Evolutionary conservation across 2,113 vertebrate species (phyloP), one percentile per base, ranked within the genome.

Genomic region (Mohoua ochrocephala): DNA sequence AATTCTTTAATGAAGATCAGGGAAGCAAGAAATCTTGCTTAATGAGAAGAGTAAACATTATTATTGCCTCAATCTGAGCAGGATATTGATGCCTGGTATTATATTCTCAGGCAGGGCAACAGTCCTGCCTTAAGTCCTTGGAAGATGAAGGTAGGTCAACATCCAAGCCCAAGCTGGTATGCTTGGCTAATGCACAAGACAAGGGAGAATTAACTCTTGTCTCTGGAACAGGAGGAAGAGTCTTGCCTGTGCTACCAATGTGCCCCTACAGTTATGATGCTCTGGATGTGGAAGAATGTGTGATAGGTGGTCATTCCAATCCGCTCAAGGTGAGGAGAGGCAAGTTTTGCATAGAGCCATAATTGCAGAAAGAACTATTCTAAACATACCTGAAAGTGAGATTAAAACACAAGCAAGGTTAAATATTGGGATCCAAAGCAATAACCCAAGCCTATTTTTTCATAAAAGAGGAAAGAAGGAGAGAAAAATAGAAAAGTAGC

Each of bases 331-430:
- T 41, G 15, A 49, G 15, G 70, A 75, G 50, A 41, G 19, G 42
- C 10, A 41, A 6, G 12, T 49, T 65, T 12, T 74, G 19, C 19
- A n/a, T 47, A 1, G 2, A 39, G 22, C 49, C 41, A 15, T 4
- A 9, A 10, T 3, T 39, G n/a, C 0, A 18, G 23, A 41, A 56
- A 10, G 15, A n/a, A 10, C n/a, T 15, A n/a, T 19, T n/a, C n/a
- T 41, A 47, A 47, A 64, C 14, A 5, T 39, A 19, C 19, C 23
- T 22, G 12, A 15, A 56, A 74, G 20, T n/a, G n/a, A 65, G 50
- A 41, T 39, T 65, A 30, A 52, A 75, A 30, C 10, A 24, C 23
- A 28, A 39, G 15, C 7, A 22, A 15, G 5, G 8, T 56, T n/a
- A 47, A 64, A n/a, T 47, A 5, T 20, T 84, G 41, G 6, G 19